Evolutionary conservation across 1,140 invertebrate species (phyloP), one percentile per base, ranked within the genome.

Genomic region (Megathymus violae): DNA sequence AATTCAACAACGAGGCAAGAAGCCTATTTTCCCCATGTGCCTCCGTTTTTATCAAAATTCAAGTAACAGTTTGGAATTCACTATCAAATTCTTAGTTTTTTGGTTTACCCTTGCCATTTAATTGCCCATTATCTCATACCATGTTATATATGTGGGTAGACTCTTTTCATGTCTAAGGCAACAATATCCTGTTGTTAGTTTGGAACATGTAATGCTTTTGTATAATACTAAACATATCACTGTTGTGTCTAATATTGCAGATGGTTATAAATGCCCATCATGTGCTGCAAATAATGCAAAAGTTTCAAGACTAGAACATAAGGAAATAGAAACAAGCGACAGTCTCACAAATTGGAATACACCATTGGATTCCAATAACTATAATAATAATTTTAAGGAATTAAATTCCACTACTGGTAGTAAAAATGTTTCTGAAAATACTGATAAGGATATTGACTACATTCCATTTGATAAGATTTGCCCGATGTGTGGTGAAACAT

Each of bases 401-500:
- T 19, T 58, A 13, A 80, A 74, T 50, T 74, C 75, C 1, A 59
- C 56, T 11, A 50, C 69, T 71, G 52, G 67, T 62, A 38, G 72
- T 71, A 51, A 80, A 67, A 59, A 76, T 64, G 60, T 78, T 7
- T 36, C 59, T 54, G 43, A 59, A 52, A 64, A 59, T 4, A 22
- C 48, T 60, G 72, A 19, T 59, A 75, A 58, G 17, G 69, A 81
- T 34, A 27, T 25, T 10, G 65, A 54, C 38, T 73, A 64, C 25
- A 74, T 76, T 27, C 38, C 51, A 15, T 72, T 56, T 59, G 88
- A 92, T 58, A 92, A 86, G 76, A 91, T 93, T 58, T 93, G 92
- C 64, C 93, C 93, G 10, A 90, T 93, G 74, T 93, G 92, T 88
- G 88, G 83, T 14, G 80, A 91, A 79, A 78, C 72, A 60, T 93